These are phyloP conservation scores for Bubalus kerabau DNA, from an alignment of 2,113 vertebrate species.

Conservation along the genomic window DNA sequence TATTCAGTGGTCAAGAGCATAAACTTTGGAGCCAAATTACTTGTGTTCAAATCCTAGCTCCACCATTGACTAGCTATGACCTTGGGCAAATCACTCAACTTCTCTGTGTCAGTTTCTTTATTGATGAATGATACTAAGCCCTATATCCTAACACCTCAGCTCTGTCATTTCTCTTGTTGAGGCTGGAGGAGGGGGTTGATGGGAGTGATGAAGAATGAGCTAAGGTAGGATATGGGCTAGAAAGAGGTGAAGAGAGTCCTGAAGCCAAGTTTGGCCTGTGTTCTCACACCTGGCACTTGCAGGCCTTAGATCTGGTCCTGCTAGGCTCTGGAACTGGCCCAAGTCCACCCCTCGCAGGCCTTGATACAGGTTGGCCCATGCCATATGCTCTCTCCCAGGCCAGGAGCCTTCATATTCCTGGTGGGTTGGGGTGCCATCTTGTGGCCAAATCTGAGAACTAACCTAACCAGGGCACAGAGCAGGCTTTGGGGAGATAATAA, in stretches of 20 bases:
- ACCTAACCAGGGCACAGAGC: background rate
- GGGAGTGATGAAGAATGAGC: background rate
- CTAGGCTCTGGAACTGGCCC: constrained; percentile 30
- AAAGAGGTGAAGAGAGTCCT: background rate
- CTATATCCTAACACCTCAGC: background rate
- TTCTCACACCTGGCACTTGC: constrained; percentile 30
- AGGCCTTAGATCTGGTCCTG: constrained; percentile 30
- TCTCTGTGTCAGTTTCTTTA: background rate
- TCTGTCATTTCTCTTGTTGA: background rate
- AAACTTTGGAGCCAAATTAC: background rate
- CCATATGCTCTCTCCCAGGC: background rate
- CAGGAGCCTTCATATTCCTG: background rate
- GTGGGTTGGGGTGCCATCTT: constrained; percentile 64
- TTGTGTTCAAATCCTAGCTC: background rate
- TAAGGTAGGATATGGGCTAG: background rate
- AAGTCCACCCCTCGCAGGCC: background rate
- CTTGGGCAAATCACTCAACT: background rate
- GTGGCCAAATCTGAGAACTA: constrained; percentile 46
- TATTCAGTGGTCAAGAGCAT: background rate
- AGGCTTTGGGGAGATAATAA: background rate
- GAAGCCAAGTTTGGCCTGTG: constrained; percentile 32
- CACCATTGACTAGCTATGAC: background rate
- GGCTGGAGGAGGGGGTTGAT: background rate
- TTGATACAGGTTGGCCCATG: background rate
- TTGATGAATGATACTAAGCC: background rate